A percentile compares a stretch with the other conserved stretches of the same genome.
Conservation (phyloP, 2,888 invertebrate species). For the Peribatodes rhomboidaria region DNA sequence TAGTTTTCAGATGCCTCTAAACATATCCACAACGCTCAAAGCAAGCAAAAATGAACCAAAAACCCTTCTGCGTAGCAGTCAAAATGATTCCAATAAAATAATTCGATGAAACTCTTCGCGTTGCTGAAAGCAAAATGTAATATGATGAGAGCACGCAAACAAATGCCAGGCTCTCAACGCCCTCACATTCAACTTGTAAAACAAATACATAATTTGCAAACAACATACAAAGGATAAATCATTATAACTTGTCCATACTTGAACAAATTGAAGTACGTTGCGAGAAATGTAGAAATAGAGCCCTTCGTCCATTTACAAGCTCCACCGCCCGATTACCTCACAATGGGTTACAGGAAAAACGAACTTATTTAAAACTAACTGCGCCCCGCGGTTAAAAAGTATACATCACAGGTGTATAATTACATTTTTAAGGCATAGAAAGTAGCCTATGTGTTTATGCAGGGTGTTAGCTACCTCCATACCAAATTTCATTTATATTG, state of each 20-base stretch:
- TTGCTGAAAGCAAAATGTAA: not conserved
- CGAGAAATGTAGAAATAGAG: not conserved
- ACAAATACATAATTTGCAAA: conserved; percentile 11
- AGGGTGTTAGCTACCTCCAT: not conserved
- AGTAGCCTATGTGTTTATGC: too few species aligned
- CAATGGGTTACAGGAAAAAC: too few species aligned
- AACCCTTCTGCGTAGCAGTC: too few species aligned
- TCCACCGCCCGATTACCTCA: too few species aligned
- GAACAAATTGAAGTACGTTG: conserved; percentile 11
- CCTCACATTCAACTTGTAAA: not conserved
- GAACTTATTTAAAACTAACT: too few species aligned
- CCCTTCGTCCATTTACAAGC: not conserved
- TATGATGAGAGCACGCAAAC: not conserved
- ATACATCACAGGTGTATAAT: too few species aligned
- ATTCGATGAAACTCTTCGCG: not conserved
- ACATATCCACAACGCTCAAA: too few species aligned
- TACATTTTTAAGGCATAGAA: too few species aligned
- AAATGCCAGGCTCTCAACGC: not conserved
- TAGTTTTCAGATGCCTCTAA: too few species aligned
- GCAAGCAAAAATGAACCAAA: too few species aligned
- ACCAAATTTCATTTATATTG: too few species aligned
- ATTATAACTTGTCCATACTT: conserved; percentile 28
- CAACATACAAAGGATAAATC: conserved; percentile 23
- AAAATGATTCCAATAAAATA: not conserved
- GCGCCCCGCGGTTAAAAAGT: too few species aligned